Conservation (phyloP, 2,797 vertebrate species). For the Paguma larvata region DNA sequence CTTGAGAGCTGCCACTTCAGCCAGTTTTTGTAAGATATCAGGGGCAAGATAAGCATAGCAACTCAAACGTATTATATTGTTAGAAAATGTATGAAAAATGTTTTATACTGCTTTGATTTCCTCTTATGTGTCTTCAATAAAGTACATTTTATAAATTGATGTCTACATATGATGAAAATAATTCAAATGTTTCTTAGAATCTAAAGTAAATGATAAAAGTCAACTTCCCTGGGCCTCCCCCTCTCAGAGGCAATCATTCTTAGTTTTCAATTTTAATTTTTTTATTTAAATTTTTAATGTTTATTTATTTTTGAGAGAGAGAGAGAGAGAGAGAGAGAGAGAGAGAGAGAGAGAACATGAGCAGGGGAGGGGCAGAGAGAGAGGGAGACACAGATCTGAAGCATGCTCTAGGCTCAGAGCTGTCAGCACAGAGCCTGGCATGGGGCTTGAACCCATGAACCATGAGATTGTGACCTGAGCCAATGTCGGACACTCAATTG, state of each 20-base stretch:
- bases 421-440: too few species aligned
- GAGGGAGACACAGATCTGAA: too few species aligned
- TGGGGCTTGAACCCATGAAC: too few species aligned
- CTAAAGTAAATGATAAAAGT: not conserved
- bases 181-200: not conserved
- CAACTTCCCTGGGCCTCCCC: not conserved
- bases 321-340: too few species aligned
- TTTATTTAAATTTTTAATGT: not conserved
- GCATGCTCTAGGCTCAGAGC: too few species aligned
- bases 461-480: too few species aligned
- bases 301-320: too few species aligned
- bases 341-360: too few species aligned
- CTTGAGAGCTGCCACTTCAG: not conserved
- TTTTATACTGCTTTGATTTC: not conserved
- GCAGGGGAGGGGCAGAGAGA: too few species aligned
- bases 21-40: not conserved
- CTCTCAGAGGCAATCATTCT: slow-evolving; percentile 47
- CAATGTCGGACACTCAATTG: too few species aligned
- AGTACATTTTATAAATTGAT: not conserved
- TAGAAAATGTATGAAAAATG: not conserved
- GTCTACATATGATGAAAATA: not conserved
- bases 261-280: not conserved
- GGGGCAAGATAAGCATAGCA: not conserved
- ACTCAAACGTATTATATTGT: not conserved
- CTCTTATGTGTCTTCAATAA: not conserved